These are phyloP conservation scores for Palythoa grandis DNA, from an alignment of 92 coral and sea anemone species.

Conservation along the genomic window DNA sequence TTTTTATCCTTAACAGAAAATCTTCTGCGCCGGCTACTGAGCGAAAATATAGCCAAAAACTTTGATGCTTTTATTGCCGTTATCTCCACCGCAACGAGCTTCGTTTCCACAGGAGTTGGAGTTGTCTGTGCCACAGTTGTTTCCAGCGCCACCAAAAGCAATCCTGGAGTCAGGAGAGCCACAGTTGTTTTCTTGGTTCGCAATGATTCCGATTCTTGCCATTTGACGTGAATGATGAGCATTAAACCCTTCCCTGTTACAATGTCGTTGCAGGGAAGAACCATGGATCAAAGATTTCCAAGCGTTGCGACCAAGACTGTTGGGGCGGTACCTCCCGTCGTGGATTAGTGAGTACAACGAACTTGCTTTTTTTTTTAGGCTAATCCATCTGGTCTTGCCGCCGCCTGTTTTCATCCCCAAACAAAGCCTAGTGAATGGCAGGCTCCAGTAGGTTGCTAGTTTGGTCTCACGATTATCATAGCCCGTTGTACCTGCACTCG, in stretches of 20 bases:
- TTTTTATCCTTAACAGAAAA: too few species aligned
- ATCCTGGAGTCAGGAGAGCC: not conserved
- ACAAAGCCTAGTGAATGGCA: slow-evolving; percentile 29
- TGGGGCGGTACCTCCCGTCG: slow-evolving; percentile 28
- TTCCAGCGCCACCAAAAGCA: not conserved
- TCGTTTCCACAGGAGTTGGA: not conserved
- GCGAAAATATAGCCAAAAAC: slow-evolving; percentile 6
- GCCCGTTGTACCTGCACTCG: not conserved
- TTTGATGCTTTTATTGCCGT: not conserved
- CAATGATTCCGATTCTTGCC: not conserved
- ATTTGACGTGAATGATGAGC: not conserved
- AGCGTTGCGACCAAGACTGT: not conserved
- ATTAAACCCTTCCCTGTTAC: slow-evolving; percentile 9
- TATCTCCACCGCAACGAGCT: not conserved
- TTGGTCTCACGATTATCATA: slow-evolving; percentile 40
- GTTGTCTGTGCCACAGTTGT: not conserved
- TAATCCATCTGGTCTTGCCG: not conserved
- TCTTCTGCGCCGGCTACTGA: not conserved
- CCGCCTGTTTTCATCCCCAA: slow-evolving; percentile 45
- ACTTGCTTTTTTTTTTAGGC: slow-evolving; percentile 13
- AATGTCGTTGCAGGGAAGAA: slow-evolving; percentile 23
- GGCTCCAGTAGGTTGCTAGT: not conserved
- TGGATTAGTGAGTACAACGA: slow-evolving; percentile 46
- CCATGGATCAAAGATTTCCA: slow-evolving; percentile 48
- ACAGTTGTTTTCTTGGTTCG: not conserved